Conservation (phyloP, 2,888 invertebrate genomes). For the Meta bourneti region DNA sequence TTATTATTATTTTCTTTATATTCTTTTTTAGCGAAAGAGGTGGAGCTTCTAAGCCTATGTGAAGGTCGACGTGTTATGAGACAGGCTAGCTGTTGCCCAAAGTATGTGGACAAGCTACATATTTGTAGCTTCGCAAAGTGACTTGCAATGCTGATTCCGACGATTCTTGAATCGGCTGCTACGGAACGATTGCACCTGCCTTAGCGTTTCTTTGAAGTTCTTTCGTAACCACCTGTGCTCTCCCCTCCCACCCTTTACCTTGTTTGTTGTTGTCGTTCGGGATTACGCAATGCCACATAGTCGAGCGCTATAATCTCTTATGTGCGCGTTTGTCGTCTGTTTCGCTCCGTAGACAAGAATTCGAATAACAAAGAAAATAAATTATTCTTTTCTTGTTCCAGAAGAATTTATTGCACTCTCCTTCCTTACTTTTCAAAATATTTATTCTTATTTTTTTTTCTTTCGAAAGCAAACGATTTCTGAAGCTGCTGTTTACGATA, state of each 20-base stretch:
- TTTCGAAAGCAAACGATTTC: conserved; percentile 2
- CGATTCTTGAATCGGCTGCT: conserved; percentile 7
- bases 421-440: not conserved
- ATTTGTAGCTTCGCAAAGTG: conserved; percentile 71
- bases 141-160: conserved; percentile 50
- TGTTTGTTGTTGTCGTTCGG: conserved; percentile 58
- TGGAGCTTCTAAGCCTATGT: conserved; percentile 66
- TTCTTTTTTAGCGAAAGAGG: conserved; percentile 54
- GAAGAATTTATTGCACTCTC: conserved; percentile 7
- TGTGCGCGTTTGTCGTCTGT: conserved; percentile 25
- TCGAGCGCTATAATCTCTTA: conserved; percentile 20
- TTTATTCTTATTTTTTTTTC: conserved; percentile 10
- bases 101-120: conserved; percentile 73
- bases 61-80: conserved; percentile 62
- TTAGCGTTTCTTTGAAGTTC: conserved; percentile 42
- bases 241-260: conserved; percentile 10
- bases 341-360: not conserved
- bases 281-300: conserved; percentile 66
- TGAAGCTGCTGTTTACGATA: not conserved
- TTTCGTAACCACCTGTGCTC: conserved; percentile 64
- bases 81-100: conserved; percentile 52
- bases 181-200: conserved; percentile 67
- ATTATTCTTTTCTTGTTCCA: conserved; percentile 1
- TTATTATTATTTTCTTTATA: conserved; percentile 24
- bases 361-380: not conserved